Conservation (phyloP, 2,888 invertebrate species). For the Sminthurinus aureus region DNA sequence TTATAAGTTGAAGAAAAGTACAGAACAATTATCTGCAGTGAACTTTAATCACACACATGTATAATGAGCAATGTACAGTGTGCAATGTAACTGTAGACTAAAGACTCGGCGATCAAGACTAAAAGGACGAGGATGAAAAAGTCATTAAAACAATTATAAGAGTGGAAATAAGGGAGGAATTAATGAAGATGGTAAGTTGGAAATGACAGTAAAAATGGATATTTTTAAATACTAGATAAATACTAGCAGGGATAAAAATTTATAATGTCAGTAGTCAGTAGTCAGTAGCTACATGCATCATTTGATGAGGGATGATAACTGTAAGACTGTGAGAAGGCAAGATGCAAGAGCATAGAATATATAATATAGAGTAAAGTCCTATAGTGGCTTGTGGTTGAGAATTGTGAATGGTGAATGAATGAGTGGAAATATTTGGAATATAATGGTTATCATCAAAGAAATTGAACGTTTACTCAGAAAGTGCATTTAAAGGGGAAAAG, state of each 20-base stretch:
- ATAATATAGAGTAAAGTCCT: no score
- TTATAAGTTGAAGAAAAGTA: not conserved
- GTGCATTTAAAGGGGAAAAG: conserved; percentile 29
- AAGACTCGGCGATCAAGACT: not conserved
- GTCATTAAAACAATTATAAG: not conserved
- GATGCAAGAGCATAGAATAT: not conserved
- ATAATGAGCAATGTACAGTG: not conserved
- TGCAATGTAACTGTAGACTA: not conserved
- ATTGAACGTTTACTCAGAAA: conserved; percentile 14
- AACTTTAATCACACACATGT: not conserved
- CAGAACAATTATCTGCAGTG: not conserved
- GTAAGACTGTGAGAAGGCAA: not conserved
- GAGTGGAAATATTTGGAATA: not conserved
- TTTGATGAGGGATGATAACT: not conserved
- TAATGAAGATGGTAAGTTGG: no score
- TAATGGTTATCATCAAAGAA: conserved; percentile 3
- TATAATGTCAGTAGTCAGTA: not conserved
- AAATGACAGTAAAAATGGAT: no score
- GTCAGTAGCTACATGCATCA: no score
- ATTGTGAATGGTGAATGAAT: not conserved
- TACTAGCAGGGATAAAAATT: not conserved
- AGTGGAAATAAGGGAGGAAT: no score
- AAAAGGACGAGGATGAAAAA: not conserved
- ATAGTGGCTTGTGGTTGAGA: not conserved
- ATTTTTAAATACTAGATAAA: no score